Base-by-base conservation (phyloP, 2,888 invertebrate species). In the Drosophila kokeensis region DNA sequence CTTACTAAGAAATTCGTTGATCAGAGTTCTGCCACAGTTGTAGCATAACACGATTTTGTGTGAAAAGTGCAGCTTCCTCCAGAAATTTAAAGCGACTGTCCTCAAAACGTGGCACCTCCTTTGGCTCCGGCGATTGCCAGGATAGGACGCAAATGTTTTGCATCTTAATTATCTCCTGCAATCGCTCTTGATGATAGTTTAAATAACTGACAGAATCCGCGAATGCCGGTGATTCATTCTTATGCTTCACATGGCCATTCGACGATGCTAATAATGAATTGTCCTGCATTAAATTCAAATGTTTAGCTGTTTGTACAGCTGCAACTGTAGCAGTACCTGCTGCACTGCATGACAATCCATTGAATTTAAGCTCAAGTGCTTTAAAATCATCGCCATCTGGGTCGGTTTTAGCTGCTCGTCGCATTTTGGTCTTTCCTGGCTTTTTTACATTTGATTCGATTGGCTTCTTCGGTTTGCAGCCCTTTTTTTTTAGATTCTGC, bases 11-110 rank as follows among this genome's bases (percentile, higher is more conserved):
- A 55, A 83, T 79, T 36, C 78, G 62, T 61, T 57, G 58, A 70
- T 83, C 76, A 50, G 72, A 62, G 62, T 85, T 73, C 42, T 78
- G 66, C 83, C 86, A 83, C 62, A 64, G 58, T 57, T 72, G 70
- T 50, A 79, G 70, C 86, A 86, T 83, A 13, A 69, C 57, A 27
- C 75, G 79, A 71, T 82, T 86, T 62, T 86, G 87, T 29, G 73
- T 70, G 69, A 78, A 70, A 52, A 84, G 59, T 24, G 87, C 73
- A 53, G 70, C 45, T 63, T 80, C 82, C 52, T 86, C 87, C 24
- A 84, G 69, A 48, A 66, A 70, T 64, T 66, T 69, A 60, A 80
- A 80, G 55, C 75, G 64, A 8, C 32, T 69, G 40, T 83, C 87
- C 52, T 82, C 75, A 53, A 83, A 67, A 32, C 66, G 65, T 57